Evolutionary conservation across 2,888 invertebrate species (phyloP).

Genomic region (Parasteatoda lunata): DNA sequence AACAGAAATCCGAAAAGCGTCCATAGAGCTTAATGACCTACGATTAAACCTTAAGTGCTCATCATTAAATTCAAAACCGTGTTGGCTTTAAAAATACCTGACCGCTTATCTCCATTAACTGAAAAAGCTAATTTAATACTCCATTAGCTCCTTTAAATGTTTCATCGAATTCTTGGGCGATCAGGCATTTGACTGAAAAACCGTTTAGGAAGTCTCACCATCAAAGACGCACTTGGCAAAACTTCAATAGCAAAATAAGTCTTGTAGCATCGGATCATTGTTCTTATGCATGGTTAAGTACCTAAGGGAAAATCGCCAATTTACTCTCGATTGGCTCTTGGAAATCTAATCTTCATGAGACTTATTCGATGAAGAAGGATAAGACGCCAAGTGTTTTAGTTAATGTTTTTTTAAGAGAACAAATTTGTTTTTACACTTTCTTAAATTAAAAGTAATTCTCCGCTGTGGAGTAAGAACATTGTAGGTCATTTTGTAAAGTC

Average conservation of each 20-base stretch:
- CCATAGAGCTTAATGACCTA: too few relatives aligned
- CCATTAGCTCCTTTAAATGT: slow-evolving; percentile 32
- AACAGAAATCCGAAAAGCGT: too few relatives aligned
- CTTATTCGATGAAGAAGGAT: neutral
- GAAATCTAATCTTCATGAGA: slow-evolving; percentile 3
- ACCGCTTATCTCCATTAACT: neutral
- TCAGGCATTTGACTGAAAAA: slow-evolving; percentile 8
- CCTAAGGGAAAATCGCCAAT: neutral
- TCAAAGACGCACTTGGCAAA: slow-evolving; percentile 5
- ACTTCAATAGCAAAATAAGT: slow-evolving; percentile 4
- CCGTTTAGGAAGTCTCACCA: neutral
- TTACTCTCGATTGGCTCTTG: neutral
- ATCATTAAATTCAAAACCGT: neutral
- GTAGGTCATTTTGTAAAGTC: too few relatives aligned
- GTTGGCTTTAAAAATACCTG: neutral
- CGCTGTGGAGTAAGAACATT: too few relatives aligned
- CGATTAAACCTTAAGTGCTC: neutral
- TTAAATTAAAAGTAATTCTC: neutral
- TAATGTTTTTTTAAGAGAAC: neutral
- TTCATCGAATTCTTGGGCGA: slow-evolving; percentile 14
- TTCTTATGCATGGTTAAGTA: slow-evolving; percentile 7
- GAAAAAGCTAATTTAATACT: slow-evolving; percentile 22
- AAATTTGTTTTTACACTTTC: neutral
- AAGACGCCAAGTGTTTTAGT: neutral
- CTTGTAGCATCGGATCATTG: slow-evolving; percentile 6